Evolutionary conservation across 1,140 invertebrate genomes (phyloP), one percentile per base, ranked within the genome.

Genomic region (Penaeus chinensis): DNA sequence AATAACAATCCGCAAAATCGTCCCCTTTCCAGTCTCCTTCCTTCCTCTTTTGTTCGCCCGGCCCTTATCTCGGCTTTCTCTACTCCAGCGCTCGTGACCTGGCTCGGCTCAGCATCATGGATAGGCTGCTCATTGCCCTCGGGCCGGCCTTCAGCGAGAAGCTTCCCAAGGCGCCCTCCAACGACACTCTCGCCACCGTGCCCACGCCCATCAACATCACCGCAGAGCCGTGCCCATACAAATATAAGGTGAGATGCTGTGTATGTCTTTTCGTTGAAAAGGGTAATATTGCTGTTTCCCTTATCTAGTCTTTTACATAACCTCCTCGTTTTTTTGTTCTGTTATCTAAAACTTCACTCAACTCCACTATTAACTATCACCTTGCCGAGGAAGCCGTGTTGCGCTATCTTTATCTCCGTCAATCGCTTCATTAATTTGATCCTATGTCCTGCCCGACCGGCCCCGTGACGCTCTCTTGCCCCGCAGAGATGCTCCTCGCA

Each of bases 401-500:
- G 54, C 54, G 16, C 16, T 13, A 54, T 54, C 5, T 16, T 13
- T 54, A 16, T 54, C 16, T 13, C 10, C 10, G 54, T 54, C 1
- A 13, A 54, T 13, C 54, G 16, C 54, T 54, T 54, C 0, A 11
- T 54, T 54, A 11, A 11, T 54, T 54, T 54, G 54, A 11, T 54
- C 54, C 54, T 54, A 8, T 16, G 54, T 8, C 54, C 54, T 2
- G 54, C 16, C 54, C 54, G 54, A 13, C 5, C 54, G 54, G 54
- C 54, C 54, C 16, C 54, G 11, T 54, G 16, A 54, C 54, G 54
- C 10, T 16, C 16, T 61, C 42, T 63, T 54, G 19, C 1, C 42
- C 62, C 71, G 76, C 89, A 87, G 89, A 76, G 89, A 47, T 89
- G 89, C 60, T 89, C 89, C 19, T 89, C 89, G 22, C 89, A 87